These are phyloP conservation scores for Actias luna DNA, from an alignment of 2,888 invertebrate genomes.

Conservation along the genomic window DNA sequence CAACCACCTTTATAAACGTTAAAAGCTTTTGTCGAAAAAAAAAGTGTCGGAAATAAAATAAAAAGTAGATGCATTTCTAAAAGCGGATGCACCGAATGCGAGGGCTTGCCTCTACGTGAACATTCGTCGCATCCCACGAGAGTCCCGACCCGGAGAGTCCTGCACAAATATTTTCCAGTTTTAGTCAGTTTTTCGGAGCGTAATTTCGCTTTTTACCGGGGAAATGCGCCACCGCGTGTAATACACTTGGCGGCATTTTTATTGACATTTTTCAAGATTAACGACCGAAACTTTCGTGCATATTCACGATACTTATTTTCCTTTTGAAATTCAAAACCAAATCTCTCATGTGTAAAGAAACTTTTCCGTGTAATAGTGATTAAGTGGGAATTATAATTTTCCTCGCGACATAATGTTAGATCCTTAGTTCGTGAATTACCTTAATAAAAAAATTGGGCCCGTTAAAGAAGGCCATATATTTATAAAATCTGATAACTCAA, in stretches of 20 bases:
- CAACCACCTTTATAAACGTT: conserved; percentile 70
- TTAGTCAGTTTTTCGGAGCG: conserved; percentile 37
- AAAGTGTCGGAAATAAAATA: conserved; percentile 62
- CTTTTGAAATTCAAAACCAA: too few species aligned
- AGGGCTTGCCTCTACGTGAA: conserved; percentile 45
- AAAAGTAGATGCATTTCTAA: conserved; percentile 60
- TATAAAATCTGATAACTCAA: background rate
- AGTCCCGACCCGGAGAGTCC: conserved; percentile 47
- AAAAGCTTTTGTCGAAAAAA: conserved; percentile 77
- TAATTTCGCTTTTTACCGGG: conserved; percentile 31
- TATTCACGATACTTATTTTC: background rate
- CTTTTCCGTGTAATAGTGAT: too few species aligned
- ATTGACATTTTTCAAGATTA: conserved; percentile 16
- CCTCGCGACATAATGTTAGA: too few species aligned
- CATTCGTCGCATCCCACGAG: conserved; percentile 65
- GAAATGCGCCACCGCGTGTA: conserved; percentile 13
- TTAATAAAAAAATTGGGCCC: too few species aligned
- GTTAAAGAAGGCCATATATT: too few species aligned
- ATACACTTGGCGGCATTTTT: conserved; percentile 14
- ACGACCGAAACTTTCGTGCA: background rate
- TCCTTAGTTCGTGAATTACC: too few species aligned
- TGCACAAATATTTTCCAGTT: conserved; percentile 55
- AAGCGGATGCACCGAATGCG: conserved; percentile 58
- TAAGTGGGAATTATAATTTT: too few species aligned
- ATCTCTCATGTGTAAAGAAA: too few species aligned